phyloP scores from a whole-genome alignment of 2,888 invertebrate species.

The Leptinotarsa juncta region DNA sequence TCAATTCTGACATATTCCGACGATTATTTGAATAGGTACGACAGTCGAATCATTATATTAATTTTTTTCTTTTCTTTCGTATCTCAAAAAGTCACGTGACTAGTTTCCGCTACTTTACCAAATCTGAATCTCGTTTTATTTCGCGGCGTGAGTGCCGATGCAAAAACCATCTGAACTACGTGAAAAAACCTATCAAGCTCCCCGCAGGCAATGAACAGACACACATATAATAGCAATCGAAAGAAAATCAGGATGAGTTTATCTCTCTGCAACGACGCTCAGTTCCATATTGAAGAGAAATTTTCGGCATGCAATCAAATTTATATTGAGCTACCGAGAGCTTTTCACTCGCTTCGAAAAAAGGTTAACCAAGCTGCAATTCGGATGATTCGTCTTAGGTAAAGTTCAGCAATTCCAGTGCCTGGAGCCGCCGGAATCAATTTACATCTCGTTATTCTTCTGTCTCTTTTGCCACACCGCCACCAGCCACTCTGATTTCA shows the following conservation, averaged over 20 bases:
- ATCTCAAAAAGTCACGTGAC: too few relatives aligned
- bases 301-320: conserved; percentile 15
- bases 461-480: conserved; percentile 46
- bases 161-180: not conserved
- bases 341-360: conserved; percentile 35
- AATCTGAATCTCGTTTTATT: too few relatives aligned
- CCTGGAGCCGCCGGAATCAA: conserved; percentile 64
- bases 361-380: conserved; percentile 62
- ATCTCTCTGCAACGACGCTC: not conserved
- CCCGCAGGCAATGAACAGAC: not conserved
- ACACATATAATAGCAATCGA: conserved; percentile 11
- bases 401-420: conserved; percentile 65
- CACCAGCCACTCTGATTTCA: conserved; percentile 39
- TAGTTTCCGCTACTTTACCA: too few relatives aligned
- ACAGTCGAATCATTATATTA: too few relatives aligned
- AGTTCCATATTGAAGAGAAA: conserved; percentile 7
- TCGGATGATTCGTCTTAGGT: conserved; percentile 64
- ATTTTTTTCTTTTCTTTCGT: too few relatives aligned
- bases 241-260: not conserved
- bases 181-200: not conserved
- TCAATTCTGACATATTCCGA: too few relatives aligned
- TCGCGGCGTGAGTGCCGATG: too few relatives aligned
- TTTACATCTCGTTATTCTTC: conserved; percentile 65
- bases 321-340: conserved; percentile 18
- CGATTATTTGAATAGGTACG: too few relatives aligned